These are phyloP conservation scores for Nematolebias whitei DNA, from an alignment of 2,113 vertebrate species.

Conservation along the genomic window DNA sequence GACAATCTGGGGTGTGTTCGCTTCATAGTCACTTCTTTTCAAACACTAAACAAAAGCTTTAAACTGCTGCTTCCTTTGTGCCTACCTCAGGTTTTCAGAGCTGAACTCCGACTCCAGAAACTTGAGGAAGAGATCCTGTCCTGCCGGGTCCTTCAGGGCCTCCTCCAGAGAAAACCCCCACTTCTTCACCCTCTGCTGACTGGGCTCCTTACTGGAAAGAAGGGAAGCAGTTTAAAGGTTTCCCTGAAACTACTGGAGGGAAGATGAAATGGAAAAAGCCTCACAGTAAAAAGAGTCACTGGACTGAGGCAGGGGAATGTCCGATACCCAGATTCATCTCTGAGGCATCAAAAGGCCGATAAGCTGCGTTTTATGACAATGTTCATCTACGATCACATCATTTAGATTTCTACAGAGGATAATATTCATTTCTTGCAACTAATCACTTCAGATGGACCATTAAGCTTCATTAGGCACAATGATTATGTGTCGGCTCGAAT, in stretches of 20 bases:
- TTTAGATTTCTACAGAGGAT: constrained; percentile 20
- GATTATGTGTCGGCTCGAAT: constrained; percentile 44
- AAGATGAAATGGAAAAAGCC: background rate
- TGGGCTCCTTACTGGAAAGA: constrained; percentile 91
- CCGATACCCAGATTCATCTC: background rate
- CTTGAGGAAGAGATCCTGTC: constrained; percentile 94
- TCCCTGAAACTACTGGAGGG: background rate
- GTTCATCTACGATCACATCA: constrained; percentile 36
- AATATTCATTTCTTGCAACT: constrained; percentile 39
- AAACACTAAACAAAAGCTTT: background rate
- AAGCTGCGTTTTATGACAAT: constrained; percentile 14
- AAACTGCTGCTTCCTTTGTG: background rate
- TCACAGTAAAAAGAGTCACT: constrained; percentile 1
- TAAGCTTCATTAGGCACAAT: constrained; percentile 53
- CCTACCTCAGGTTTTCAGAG: constrained; percentile 97
- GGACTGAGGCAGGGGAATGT: constrained; percentile 12
- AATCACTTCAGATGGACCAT: constrained; percentile 61
- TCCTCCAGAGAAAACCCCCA: constrained; percentile 98
- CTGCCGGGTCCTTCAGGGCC: constrained; percentile 92
- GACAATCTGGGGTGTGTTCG: too few species aligned
- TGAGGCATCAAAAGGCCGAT: background rate
- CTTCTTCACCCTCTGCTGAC: constrained; percentile 94
- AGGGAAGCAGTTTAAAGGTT: background rate
- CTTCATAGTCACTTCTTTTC: too few species aligned
- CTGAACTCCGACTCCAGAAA: constrained; percentile 99